Percentiles rank a stretch among this genome's conserved stretches.
These are phyloP conservation scores for Sphyrna mokarran DNA, from an alignment of 2,113 vertebrate genomes.

Conservation along the genomic window DNA sequence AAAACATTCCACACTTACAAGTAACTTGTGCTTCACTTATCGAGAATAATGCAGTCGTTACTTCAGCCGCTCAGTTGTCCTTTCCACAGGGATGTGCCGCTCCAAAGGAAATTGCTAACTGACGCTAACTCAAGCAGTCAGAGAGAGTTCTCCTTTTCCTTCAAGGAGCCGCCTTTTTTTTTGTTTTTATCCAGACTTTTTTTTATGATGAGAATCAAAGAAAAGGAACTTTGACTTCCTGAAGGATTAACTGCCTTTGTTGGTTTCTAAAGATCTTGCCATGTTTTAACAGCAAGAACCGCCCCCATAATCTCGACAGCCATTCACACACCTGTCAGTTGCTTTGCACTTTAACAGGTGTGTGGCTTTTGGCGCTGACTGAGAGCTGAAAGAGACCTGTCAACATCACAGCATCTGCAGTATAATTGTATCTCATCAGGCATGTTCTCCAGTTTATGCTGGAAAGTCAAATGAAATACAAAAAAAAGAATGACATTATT, in stretches of 20 bases:
- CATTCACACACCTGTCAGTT: slow-evolving; percentile 27
- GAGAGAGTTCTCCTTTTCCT: neutral
- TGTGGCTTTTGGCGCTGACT: neutral
- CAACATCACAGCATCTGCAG: neutral
- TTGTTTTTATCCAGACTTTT: neutral
- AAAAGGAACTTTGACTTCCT: slow-evolving; percentile 30
- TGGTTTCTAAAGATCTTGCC: slow-evolving; percentile 7
- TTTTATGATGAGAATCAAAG: slow-evolving; percentile 18
- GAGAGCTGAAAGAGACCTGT: neutral
- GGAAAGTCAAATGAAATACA: slow-evolving; percentile 23
- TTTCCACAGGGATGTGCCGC: neutral
- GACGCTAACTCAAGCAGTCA: neutral
- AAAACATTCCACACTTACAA: neutral
- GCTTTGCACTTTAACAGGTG: slow-evolving; percentile 16
- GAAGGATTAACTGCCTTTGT: slow-evolving; percentile 23
- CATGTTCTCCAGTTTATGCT: slow-evolving; percentile 11
- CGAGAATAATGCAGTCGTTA: neutral
- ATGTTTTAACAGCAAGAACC: neutral
- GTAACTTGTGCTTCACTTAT: slow-evolving; percentile 22
- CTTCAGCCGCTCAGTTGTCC: neutral
- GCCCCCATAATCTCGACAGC: neutral
- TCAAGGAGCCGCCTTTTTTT: neutral
- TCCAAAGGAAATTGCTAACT: neutral
- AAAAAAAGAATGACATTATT: neutral
- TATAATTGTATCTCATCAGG: slow-evolving; percentile 30